phyloP scores from a whole-genome alignment of 2,888 invertebrate genomes.

The Sphinx pinastri region DNA sequence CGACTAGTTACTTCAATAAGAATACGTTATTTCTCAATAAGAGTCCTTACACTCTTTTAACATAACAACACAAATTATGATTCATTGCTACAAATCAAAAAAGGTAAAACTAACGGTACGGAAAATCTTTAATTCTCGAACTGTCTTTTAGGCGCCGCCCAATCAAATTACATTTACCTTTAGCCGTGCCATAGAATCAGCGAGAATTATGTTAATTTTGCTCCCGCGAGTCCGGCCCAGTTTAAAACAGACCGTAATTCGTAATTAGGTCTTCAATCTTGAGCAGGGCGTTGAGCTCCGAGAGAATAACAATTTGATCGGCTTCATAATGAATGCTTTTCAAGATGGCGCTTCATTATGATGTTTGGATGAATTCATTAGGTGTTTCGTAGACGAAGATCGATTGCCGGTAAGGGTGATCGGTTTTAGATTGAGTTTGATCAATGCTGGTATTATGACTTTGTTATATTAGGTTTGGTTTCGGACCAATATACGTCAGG shows the following conservation, averaged over 20 bases:
- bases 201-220: constrained; percentile 46
- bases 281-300: constrained; percentile 15
- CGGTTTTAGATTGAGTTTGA: too few species aligned
- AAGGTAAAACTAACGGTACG: too few species aligned
- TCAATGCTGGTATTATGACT: too few species aligned
- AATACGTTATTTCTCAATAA: too few species aligned
- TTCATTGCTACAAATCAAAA: too few species aligned
- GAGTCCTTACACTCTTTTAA: too few species aligned
- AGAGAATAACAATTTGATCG: not conserved
- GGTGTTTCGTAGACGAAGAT: not conserved
- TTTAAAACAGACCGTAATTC: constrained; percentile 28
- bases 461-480: too few species aligned
- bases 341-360: not conserved
- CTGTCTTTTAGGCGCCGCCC: constrained; percentile 23
- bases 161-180: not conserved
- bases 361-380: not conserved
- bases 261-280: constrained; percentile 38
- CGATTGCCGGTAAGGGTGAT: too few species aligned
- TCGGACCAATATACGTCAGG: too few species aligned
- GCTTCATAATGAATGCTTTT: constrained; percentile 6
- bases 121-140: not conserved
- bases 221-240: constrained; percentile 33
- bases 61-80: too few species aligned
- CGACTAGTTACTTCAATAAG: too few species aligned
- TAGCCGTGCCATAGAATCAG: constrained; percentile 34